These are phyloP conservation scores for Podarcis raffonei DNA, from an alignment of 2,113 vertebrate species.

Conservation along the genomic window DNA sequence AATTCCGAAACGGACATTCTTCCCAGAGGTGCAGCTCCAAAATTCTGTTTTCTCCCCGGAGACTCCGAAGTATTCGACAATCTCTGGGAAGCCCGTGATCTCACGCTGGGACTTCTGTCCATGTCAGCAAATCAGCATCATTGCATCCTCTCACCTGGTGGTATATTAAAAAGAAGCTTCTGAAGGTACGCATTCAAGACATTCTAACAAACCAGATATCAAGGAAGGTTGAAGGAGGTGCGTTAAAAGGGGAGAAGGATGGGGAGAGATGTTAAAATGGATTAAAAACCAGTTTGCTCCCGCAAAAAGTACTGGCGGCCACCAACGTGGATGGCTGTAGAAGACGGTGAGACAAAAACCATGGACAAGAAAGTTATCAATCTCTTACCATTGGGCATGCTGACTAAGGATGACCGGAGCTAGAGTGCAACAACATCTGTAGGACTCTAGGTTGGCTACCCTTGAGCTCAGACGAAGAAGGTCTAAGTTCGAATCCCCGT, in stretches of 20 bases:
- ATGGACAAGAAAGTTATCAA: too few relatives aligned
- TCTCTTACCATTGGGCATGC: too few relatives aligned
- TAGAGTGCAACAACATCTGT: too few relatives aligned
- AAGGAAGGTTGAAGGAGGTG: neutral
- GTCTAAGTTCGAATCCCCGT: too few relatives aligned
- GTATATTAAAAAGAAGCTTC: constrained; percentile 22
- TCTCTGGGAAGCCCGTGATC: constrained; percentile 69
- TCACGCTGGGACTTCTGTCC: constrained; percentile 66
- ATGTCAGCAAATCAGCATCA: constrained; percentile 43
- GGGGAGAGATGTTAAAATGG: too few relatives aligned
- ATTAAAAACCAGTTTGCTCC: too few relatives aligned
- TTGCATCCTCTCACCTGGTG: constrained; percentile 21
- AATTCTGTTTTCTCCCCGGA: constrained; percentile 52
- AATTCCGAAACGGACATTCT: constrained; percentile 82
- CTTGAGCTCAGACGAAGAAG: too few relatives aligned
- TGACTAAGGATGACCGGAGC: too few relatives aligned
- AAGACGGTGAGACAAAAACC: too few relatives aligned
- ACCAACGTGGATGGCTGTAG: too few relatives aligned
- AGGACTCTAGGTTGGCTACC: too few relatives aligned
- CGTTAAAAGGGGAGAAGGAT: neutral
- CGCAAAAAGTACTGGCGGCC: too few relatives aligned
- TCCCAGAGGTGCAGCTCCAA: constrained; percentile 46
- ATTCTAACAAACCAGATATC: neutral
- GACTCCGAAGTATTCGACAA: constrained; percentile 67
- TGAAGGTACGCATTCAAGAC: neutral